Percentiles rank a stretch among this genome's conserved stretches.
Evolutionary conservation across 2,888 invertebrate species (phyloP).

Genomic region (Oxyscelio sp.): DNA sequence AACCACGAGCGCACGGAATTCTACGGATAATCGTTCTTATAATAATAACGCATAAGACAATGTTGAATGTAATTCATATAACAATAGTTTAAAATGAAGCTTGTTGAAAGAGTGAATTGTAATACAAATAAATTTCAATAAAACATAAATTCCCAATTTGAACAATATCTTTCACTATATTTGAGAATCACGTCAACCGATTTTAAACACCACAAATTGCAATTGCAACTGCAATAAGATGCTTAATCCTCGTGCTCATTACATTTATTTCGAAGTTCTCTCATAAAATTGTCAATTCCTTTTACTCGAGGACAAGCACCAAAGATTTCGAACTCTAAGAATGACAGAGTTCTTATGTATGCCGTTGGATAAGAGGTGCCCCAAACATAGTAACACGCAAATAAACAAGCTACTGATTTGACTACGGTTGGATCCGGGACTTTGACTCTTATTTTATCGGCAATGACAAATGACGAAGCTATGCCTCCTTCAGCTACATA

Average conservation of each 20-base stretch:
- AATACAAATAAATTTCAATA: not conserved
- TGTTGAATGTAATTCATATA: too few relatives aligned
- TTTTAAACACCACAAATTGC: too few relatives aligned
- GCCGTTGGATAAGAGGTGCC: not conserved
- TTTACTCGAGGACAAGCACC: not conserved
- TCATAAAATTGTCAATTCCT: conserved; percentile 12
- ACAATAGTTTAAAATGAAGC: too few relatives aligned
- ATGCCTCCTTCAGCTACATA: too few relatives aligned
- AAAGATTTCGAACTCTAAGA: not conserved
- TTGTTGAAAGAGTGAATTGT: too few relatives aligned
- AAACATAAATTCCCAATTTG: not conserved
- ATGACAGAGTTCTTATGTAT: not conserved
- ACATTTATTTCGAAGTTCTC: conserved; percentile 4
- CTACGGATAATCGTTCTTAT: conserved; percentile 11
- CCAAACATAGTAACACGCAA: not conserved
- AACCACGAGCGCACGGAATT: conserved; percentile 15
- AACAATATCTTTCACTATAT: too few relatives aligned
- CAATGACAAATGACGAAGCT: too few relatives aligned
- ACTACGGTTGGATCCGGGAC: too few relatives aligned
- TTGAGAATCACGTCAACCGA: too few relatives aligned
- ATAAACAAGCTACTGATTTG: too few relatives aligned
- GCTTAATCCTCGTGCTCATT: not conserved
- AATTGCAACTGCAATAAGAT: not conserved
- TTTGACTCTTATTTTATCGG: too few relatives aligned
- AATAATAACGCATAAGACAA: too few relatives aligned